These are phyloP conservation scores for Phania funesta DNA, from an alignment of 2,888 invertebrate species.

Conservation along the genomic window DNA sequence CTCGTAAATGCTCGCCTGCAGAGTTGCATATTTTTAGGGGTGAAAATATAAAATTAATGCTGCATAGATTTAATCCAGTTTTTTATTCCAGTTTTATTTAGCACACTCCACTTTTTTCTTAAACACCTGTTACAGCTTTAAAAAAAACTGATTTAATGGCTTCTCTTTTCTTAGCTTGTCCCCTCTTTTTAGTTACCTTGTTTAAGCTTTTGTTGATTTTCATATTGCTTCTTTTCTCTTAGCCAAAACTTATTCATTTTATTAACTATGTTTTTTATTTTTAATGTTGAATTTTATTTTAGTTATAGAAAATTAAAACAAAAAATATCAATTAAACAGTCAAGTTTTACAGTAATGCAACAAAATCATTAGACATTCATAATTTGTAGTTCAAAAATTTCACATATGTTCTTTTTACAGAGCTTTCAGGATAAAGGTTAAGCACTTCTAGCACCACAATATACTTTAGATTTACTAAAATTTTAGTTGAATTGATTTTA, in stretches of 20 bases:
- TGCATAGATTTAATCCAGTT: neutral
- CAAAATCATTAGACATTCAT: conserved; percentile 31
- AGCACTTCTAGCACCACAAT: too few species aligned
- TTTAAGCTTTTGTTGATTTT: neutral
- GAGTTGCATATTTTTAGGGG: conserved; percentile 20
- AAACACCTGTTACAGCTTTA: conserved; percentile 36
- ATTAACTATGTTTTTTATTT: neutral
- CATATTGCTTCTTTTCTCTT: neutral
- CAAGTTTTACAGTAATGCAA: conserved; percentile 39
- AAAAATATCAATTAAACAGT: too few species aligned
- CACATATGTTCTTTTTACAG: neutral
- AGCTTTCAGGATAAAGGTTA: conserved; percentile 4
- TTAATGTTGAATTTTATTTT: neutral
- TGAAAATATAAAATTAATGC: neutral
- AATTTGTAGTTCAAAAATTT: neutral
- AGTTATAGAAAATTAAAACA: neutral
- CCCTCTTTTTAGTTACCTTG: neutral
- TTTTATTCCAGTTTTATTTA: conserved; percentile 7
- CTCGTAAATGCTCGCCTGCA: too few species aligned
- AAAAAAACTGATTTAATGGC: neutral
- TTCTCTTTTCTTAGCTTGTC: conserved; percentile 21
- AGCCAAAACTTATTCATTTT: conserved; percentile 30
- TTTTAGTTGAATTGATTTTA: too few species aligned
- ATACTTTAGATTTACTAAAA: too few species aligned
- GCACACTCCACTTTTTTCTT: conserved; percentile 14